Evolutionary conservation across 2,113 vertebrate species (phyloP).

Genomic region (Psilopsiagon aymara): DNA sequence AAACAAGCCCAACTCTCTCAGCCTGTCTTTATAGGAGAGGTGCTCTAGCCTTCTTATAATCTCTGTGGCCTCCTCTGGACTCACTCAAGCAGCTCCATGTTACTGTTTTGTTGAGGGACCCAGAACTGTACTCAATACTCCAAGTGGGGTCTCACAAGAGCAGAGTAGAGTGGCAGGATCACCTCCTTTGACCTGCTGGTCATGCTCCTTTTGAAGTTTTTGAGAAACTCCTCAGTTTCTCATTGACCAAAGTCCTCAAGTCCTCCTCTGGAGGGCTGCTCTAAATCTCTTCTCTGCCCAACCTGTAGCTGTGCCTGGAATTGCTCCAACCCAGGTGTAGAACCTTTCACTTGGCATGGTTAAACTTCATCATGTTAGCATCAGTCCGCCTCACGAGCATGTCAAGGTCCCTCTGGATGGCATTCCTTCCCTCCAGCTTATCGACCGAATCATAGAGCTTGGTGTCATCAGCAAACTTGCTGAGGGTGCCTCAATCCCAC

Average conservation of each 20-base stretch:
- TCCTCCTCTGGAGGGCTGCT: too few relatives aligned
- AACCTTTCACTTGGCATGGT: too few relatives aligned
- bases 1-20: neutral
- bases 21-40: neutral
- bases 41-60: neutral
- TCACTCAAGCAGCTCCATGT: neutral
- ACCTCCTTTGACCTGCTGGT: neutral
- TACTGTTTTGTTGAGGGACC: neutral
- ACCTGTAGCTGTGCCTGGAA: too few relatives aligned
- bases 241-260: too few relatives aligned
- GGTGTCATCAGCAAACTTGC: neutral
- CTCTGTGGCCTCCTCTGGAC: neutral
- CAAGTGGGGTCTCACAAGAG: neutral
- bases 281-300: too few relatives aligned
- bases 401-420: neutral
- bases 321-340: too few relatives aligned
- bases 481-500: neutral
- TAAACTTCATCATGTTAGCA: too few relatives aligned
- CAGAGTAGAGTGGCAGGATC: neutral
- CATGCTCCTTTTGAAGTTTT: neutral
- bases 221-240: too few relatives aligned
- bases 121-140: neutral
- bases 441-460: neutral
- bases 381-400: too few relatives aligned
- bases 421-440: neutral